phyloP scores from a whole-genome alignment of 1,140 invertebrate genomes.

The Brachionus koreanus region DNA sequence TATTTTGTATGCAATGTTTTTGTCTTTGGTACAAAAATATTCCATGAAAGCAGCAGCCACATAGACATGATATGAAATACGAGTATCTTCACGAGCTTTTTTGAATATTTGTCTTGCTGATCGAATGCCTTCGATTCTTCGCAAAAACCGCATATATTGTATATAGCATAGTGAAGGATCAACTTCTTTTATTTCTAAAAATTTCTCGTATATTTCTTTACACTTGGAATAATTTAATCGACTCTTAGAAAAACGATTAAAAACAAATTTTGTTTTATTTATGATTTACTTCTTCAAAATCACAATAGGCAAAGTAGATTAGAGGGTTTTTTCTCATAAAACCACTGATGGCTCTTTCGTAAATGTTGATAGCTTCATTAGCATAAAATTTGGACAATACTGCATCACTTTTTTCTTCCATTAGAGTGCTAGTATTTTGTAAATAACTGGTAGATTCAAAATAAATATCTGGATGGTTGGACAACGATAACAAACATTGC shows the following conservation, averaged over 20 bases:
- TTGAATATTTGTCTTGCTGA: conserved; percentile 90
- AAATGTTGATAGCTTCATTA: conserved; percentile 86
- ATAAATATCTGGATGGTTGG: conserved; percentile 97
- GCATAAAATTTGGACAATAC: conserved; percentile 77
- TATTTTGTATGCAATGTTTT: conserved; percentile 94
- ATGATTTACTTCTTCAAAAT: conserved; percentile 79
- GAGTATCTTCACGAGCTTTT: conserved; percentile 81
- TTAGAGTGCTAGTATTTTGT: not conserved
- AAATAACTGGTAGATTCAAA: conserved; percentile 38
- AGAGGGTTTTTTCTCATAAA: conserved; percentile 85
- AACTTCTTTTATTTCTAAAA: conserved; percentile 17
- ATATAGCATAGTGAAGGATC: conserved; percentile 65
- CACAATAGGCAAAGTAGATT: conserved; percentile 94
- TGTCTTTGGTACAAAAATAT: conserved; percentile 98
- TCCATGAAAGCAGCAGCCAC: conserved; percentile 96
- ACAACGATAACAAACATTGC: conserved; percentile 88
- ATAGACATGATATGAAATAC: conserved; percentile 84
- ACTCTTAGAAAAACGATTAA: not conserved
- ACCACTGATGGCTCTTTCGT: conserved; percentile 76
- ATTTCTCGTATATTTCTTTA: conserved; percentile 28
- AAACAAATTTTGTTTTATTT: not conserved
- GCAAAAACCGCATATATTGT: conserved; percentile 97
- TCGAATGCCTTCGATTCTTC: conserved; percentile 94
- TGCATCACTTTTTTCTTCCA: conserved; percentile 40
- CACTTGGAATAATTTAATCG: conserved; percentile 8